Conservation (phyloP, 2,888 invertebrate species). For the Unio pictorum region DNA sequence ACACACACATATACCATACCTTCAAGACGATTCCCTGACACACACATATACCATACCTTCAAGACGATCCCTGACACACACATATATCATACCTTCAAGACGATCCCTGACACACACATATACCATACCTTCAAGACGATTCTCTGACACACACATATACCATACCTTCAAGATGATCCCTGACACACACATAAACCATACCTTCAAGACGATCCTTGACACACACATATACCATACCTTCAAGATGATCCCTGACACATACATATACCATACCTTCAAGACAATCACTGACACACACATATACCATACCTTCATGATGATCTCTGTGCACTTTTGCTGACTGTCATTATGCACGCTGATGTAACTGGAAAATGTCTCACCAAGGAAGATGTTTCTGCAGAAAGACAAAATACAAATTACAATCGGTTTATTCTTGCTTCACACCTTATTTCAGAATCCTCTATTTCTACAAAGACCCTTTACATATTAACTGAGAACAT, state of each 20-base stretch:
- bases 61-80: conserved; percentile 81
- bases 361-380: conserved; percentile 98
- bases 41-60: conserved; percentile 76
- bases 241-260: neutral
- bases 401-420: conserved; percentile 2
- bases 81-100: conserved; percentile 79
- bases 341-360: conserved; percentile 98
- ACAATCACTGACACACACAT: no score
- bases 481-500: no score
- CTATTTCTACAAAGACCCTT: no score
- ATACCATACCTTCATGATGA: conserved; percentile 82
- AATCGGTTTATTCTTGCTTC: no score
- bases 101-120: conserved; percentile 77
- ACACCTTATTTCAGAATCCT: no score
- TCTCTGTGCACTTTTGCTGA: conserved; percentile 85
- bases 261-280: neutral
- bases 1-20: neutral
- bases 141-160: conserved; percentile 75
- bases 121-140: conserved; percentile 82
- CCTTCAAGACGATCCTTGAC: no score
- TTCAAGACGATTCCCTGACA: no score
- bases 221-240: neutral
- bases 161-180: neutral
- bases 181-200: neutral
- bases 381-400: conserved; percentile 91